These are phyloP conservation scores for Hypselothyrea guttata DNA, from an alignment of 2,888 invertebrate genomes.

Conservation along the genomic window DNA sequence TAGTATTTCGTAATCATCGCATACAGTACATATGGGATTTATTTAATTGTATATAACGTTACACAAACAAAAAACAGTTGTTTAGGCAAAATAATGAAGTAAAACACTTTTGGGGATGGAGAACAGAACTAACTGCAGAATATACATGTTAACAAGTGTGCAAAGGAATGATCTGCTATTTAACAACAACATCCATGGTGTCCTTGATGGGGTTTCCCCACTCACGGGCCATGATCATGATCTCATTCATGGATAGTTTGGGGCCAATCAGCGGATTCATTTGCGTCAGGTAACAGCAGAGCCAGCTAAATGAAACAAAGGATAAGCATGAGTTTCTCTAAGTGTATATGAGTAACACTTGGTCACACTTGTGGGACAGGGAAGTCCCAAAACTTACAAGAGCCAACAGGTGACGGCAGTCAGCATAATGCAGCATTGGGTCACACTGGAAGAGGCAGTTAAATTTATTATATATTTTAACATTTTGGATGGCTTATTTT, in stretches of 20 bases:
- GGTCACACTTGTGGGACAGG: neutral
- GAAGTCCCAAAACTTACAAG: slow-evolving; percentile 73
- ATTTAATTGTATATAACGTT: slow-evolving; percentile 40
- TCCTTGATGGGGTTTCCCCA: slow-evolving; percentile 79
- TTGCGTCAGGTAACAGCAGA: slow-evolving; percentile 81
- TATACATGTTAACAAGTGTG: slow-evolving; percentile 51
- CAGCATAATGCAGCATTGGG: slow-evolving; percentile 80
- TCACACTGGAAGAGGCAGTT: slow-evolving; percentile 61
- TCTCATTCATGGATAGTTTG: slow-evolving; percentile 77
- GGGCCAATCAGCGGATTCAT: slow-evolving; percentile 81
- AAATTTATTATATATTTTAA: too few relatives aligned
- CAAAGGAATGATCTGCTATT: slow-evolving; percentile 29
- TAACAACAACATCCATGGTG: slow-evolving; percentile 56
- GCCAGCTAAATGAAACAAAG: slow-evolving; percentile 68
- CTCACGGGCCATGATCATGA: slow-evolving; percentile 80
- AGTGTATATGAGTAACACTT: neutral
- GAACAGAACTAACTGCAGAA: slow-evolving; percentile 31
- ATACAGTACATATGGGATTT: slow-evolving; percentile 37
- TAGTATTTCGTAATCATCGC: slow-evolving; percentile 9
- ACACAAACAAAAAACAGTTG: slow-evolving; percentile 39
- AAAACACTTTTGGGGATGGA: slow-evolving; percentile 23
- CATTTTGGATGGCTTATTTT: too few relatives aligned
- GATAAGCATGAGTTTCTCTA: slow-evolving; percentile 13
- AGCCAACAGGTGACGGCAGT: slow-evolving; percentile 81
- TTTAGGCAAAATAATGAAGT: slow-evolving; percentile 11